Conservation (phyloP, 2,888 invertebrate species). For the Caenorhabditis doughertyi region DNA sequence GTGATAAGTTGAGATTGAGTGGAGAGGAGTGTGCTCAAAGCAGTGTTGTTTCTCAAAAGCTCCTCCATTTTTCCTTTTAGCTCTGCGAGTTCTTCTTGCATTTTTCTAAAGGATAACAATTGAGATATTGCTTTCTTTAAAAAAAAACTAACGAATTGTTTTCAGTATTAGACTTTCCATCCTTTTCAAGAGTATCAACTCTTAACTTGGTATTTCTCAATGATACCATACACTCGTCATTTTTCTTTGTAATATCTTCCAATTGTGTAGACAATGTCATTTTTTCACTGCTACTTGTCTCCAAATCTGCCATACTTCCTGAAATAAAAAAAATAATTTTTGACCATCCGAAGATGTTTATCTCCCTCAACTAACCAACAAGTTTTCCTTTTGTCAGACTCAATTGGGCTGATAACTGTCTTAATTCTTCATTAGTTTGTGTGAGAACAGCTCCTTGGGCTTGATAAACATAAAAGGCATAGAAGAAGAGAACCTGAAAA, state of each 20-base stretch:
- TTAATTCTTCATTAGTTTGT: slow-evolving; percentile 54
- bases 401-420: slow-evolving; percentile 47
- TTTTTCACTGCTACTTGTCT: slow-evolving; percentile 39
- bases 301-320: slow-evolving; percentile 58
- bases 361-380: slow-evolving; percentile 34
- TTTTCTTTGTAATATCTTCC: slow-evolving; percentile 44
- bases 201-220: slow-evolving; percentile 60
- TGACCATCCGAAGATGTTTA: background rate
- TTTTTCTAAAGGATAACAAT: slow-evolving; percentile 39
- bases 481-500: slow-evolving; percentile 65
- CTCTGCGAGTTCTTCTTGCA: slow-evolving; percentile 47
- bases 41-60: slow-evolving; percentile 58
- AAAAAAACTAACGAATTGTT: slow-evolving; percentile 38
- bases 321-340: slow-evolving; percentile 7
- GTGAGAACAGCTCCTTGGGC: slow-evolving; percentile 53
- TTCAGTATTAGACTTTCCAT: slow-evolving; percentile 40
- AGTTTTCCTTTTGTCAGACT: slow-evolving; percentile 57
- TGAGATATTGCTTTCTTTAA: no score
- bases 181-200: slow-evolving; percentile 58
- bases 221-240: slow-evolving; percentile 50
- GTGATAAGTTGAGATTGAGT: slow-evolving; percentile 61
- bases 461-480: slow-evolving; percentile 64
- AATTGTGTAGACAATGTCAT: slow-evolving; percentile 38
- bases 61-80: slow-evolving; percentile 42
- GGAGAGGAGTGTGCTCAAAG: slow-evolving; percentile 48